Evolutionary conservation across 1,140 invertebrate genomes (phyloP).

Genomic region (Ceratina australensis): DNA sequence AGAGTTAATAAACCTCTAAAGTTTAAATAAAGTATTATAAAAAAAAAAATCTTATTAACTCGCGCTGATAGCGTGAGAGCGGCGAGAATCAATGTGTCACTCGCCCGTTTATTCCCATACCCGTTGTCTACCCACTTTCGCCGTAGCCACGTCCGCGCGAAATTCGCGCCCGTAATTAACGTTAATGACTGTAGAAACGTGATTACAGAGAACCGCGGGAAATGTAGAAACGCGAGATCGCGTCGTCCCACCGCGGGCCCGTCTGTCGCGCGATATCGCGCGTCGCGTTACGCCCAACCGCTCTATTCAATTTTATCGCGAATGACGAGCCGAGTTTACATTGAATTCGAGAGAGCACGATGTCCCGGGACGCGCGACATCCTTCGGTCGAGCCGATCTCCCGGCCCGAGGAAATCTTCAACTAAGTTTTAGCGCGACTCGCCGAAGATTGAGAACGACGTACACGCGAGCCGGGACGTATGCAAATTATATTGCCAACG

Average conservation of each 20-base stretch:
- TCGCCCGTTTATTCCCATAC: not conserved
- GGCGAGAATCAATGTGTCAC: not conserved
- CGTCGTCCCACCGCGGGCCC: too few relatives aligned
- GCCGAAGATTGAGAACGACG: not conserved
- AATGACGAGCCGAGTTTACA: slow-evolving; percentile 7
- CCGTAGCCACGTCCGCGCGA: not conserved
- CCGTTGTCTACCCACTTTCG: not conserved
- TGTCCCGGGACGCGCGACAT: slow-evolving; percentile 6
- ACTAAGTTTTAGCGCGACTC: slow-evolving; percentile 9
- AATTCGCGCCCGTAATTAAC: slow-evolving; percentile 24
- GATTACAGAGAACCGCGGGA: slow-evolving; percentile 6
- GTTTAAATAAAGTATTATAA: too few relatives aligned
- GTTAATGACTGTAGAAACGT: slow-evolving; percentile 21
- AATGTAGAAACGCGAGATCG: slow-evolving; percentile 16
- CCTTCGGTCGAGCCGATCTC: not conserved
- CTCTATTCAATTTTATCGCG: not conserved
- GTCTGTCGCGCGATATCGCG: slow-evolving; percentile 1
- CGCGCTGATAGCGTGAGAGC: not conserved
- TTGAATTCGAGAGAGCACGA: slow-evolving; percentile 33
- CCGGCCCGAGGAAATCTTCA: not conserved
- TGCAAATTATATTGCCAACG: slow-evolving; percentile 37
- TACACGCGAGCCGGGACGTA: slow-evolving; percentile 12
- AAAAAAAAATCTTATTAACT: not conserved
- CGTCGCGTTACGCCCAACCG: not conserved
- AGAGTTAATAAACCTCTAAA: too few relatives aligned